A percentile compares a stretch with the other conserved stretches of the same genome.
Evolutionary conservation across 2,113 vertebrate genomes (phyloP).

Genomic region (Cryptomyrus ogoouensis): DNA sequence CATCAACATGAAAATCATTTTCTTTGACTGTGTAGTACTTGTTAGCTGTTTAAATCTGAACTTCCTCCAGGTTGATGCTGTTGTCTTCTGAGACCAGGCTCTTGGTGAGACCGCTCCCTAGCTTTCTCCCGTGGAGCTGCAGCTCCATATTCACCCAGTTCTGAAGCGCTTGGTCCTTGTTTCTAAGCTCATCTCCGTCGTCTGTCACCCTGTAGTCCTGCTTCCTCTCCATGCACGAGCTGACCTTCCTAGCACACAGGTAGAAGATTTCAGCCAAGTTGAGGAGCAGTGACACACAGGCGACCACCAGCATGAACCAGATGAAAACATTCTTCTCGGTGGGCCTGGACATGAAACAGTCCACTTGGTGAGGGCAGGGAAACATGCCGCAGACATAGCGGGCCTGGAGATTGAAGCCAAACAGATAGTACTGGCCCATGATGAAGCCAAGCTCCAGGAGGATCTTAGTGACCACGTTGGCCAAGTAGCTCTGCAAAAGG

Average conservation of each 20-base stretch:
- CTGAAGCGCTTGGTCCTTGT: slow-evolving; percentile 53
- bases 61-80: slow-evolving; percentile 44
- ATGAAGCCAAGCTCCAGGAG: slow-evolving; percentile 83
- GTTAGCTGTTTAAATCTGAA: slow-evolving; percentile 52
- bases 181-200: slow-evolving; percentile 46
- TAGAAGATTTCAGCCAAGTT: slow-evolving; percentile 84
- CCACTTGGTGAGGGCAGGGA: slow-evolving; percentile 89
- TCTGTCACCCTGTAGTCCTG: slow-evolving; percentile 62
- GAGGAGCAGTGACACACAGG: slow-evolving; percentile 79
- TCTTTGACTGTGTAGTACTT: neutral
- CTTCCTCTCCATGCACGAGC: slow-evolving; percentile 69
- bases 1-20: neutral
- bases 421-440: slow-evolving; percentile 83
- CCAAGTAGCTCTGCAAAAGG: slow-evolving; percentile 81
- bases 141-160: slow-evolving; percentile 66
- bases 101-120: slow-evolving; percentile 28
- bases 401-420: slow-evolving; percentile 76
- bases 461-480: slow-evolving; percentile 84
- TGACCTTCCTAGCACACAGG: slow-evolving; percentile 74
- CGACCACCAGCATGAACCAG: slow-evolving; percentile 90
- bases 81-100: slow-evolving; percentile 38
- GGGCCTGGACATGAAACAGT: slow-evolving; percentile 93
- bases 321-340: slow-evolving; percentile 95
- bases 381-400: slow-evolving; percentile 72
- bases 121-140: slow-evolving; percentile 55